Evolutionary conservation across 1,140 invertebrate genomes (phyloP), one percentile per base, ranked within the genome.

Genomic region (Metopolophium dirhodum): DNA sequence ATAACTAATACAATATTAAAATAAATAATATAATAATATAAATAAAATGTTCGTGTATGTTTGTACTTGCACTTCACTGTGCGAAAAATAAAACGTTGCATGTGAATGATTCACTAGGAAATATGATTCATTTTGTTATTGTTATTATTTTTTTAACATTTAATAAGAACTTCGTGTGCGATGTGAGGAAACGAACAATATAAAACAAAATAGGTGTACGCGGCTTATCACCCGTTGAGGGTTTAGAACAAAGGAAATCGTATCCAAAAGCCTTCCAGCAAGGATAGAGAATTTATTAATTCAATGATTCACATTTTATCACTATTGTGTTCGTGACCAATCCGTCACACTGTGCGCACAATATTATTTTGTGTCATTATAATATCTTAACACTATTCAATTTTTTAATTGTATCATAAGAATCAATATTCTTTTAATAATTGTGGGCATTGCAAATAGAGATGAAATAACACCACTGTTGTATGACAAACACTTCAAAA

Each of bases 81-180:
- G 26, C 89, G 45, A 90, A 90, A 45, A 45, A 61, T 61, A 61
- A 90, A 41, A 90, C 89, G 37, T 68, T 45, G 54, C 14, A 61
- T 30, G 26, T 45, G 89, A n/a, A 68, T 92, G 41, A 93, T 93
- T 93, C 82, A 93, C 49, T 37, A 86, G 91, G 82, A 93, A 93
- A 93, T 86, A 45, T 93, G 77, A 93, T 85, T 93, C 91, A 93
- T 93, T 93, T 57, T 37, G 35, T 37, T 93, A 57, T 93, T 93
- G 82, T 93, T 93, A 41, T 93, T 93, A 85, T 86, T 86, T 86
- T 93, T 93, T 93, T 93, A n/a, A 86, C 89, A 68, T 90, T 90
- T 85, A 85, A 54, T 51, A 57, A 93, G 77, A 93, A 93, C 91
- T 93, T 93, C 91, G 91, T 93, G 91, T 93, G 91, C 91, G 91